phyloP scores from a whole-genome alignment of 1,140 invertebrate species.

The Psilanteris sp. region DNA sequence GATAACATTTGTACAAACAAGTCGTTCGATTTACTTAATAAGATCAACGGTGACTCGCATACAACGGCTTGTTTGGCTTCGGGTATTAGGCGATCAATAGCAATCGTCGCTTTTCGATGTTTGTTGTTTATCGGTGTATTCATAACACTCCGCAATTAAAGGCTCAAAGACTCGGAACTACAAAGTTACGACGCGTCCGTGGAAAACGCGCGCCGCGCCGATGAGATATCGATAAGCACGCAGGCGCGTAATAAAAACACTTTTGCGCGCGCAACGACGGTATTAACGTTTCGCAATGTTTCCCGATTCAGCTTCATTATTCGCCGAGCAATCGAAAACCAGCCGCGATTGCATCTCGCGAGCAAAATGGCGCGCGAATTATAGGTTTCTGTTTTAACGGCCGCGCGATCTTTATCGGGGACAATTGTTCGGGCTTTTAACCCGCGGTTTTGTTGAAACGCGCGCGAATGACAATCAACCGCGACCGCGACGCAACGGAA shows the following conservation, averaged over 20 bases:
- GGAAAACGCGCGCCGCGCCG: constrained; percentile 15
- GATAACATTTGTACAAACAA: constrained; percentile 48
- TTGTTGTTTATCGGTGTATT: constrained; percentile 16
- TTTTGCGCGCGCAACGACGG: constrained; percentile 10
- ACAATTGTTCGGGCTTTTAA: constrained; percentile 38
- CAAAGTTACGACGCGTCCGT: neutral
- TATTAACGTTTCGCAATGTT: constrained; percentile 41
- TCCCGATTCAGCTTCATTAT: constrained; percentile 38
- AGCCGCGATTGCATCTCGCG: constrained; percentile 45
- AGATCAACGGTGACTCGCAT: constrained; percentile 32
- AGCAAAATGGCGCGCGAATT: constrained; percentile 45
- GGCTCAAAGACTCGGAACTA: neutral
- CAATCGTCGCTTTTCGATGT: constrained; percentile 8
- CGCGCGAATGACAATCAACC: neutral
- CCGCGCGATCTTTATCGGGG: constrained; percentile 37
- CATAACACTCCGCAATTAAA: constrained; percentile 16
- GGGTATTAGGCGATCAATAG: constrained; percentile 21
- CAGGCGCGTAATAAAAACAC: constrained; percentile 27
- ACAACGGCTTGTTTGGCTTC: constrained; percentile 1
- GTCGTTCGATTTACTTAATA: constrained; percentile 45
- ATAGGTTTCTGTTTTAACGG: constrained; percentile 27
- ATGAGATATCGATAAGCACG: constrained; percentile 6
- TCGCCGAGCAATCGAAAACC: constrained; percentile 29
- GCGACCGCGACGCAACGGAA: neutral
- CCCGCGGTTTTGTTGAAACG: neutral